Evolutionary conservation across 1,140 invertebrate genomes (phyloP).

Genomic region (Orchesella cincta): DNA sequence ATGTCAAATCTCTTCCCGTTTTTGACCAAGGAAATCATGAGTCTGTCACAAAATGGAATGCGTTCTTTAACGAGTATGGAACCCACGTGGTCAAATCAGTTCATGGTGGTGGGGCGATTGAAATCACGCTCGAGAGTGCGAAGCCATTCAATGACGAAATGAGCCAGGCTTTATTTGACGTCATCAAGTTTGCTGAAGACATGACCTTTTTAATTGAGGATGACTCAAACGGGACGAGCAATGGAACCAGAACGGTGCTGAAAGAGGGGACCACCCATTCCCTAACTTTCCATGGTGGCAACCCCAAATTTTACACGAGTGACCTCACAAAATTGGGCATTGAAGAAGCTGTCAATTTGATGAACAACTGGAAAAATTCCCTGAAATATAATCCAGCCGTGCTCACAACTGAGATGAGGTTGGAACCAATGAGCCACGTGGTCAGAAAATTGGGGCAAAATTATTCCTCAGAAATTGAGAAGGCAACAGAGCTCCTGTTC

Average conservation of each 20-base stretch:
- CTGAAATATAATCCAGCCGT: neutral
- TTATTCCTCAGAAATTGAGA: neutral
- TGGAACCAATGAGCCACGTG: neutral
- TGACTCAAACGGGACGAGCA: neutral
- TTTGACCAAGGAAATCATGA: conserved; percentile 9
- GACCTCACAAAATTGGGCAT: conserved; percentile 2
- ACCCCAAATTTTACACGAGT: neutral
- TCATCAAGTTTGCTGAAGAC: conserved; percentile 31
- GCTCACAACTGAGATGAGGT: neutral
- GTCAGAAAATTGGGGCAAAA: conserved; percentile 9
- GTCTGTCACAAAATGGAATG: neutral
- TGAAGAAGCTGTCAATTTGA: neutral
- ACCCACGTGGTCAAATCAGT: conserved; percentile 32
- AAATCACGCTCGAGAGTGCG: neutral
- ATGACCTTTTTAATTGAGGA: neutral
- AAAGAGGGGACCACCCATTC: neutral
- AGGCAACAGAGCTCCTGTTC: neutral
- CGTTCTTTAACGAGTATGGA: conserved; percentile 31
- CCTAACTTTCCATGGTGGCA: neutral
- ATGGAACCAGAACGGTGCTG: neutral
- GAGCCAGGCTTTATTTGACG: neutral
- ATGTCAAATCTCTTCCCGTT: neutral
- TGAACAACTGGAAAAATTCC: conserved; percentile 16
- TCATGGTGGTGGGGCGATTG: conserved; percentile 34
- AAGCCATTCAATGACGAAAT: neutral